A percentile compares a stretch with the other conserved stretches of the same genome.
Conservation (phyloP, 2,797 vertebrate genomes). For the Astyanax mexicanus region DNA sequence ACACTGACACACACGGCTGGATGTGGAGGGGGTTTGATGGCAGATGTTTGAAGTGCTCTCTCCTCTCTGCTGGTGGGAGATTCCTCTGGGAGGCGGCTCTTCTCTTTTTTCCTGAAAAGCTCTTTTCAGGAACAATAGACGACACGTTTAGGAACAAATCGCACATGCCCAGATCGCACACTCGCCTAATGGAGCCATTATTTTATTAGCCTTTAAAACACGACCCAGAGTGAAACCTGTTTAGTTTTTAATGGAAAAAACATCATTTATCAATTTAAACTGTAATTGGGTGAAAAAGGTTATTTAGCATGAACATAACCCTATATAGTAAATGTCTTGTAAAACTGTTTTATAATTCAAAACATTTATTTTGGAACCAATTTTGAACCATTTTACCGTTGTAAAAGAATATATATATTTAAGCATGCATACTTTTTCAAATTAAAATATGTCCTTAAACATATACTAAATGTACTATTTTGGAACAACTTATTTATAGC, state of each 20-base stretch:
- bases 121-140: constrained; percentile 27
- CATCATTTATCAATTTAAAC: too few relatives aligned
- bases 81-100: constrained; percentile 4
- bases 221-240: neutral
- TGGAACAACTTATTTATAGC: too few relatives aligned
- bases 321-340: too few relatives aligned
- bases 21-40: neutral
- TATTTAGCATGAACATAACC: too few relatives aligned
- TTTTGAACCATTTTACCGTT: too few relatives aligned
- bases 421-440: too few relatives aligned
- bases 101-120: neutral
- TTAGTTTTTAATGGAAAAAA: neutral
- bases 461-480: too few relatives aligned
- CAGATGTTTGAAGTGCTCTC: constrained; percentile 40
- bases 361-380: too few relatives aligned
- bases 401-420: too few relatives aligned
- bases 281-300: too few relatives aligned
- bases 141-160: constrained; percentile 12
- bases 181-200: neutral
- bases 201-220: neutral
- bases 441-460: too few relatives aligned
- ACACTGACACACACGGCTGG: constrained; percentile 36
- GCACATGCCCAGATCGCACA: neutral
- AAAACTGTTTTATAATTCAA: too few relatives aligned
- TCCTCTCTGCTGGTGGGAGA: constrained; percentile 16